These are phyloP conservation scores for Autographa gamma DNA, from an alignment of 2,888 invertebrate genomes.

Conservation along the genomic window DNA sequence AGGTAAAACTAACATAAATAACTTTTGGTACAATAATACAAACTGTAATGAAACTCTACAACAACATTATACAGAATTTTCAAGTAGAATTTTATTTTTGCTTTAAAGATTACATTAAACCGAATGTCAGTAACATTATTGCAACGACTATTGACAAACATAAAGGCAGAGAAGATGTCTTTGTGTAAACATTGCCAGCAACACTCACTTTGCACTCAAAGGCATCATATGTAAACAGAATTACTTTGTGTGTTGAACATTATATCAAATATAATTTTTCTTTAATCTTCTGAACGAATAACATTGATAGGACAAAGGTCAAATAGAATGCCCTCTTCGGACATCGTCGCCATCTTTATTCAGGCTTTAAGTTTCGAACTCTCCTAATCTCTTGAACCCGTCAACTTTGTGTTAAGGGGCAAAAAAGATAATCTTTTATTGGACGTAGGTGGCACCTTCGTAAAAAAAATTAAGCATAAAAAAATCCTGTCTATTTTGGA, in stretches of 20 bases:
- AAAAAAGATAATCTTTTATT: neutral
- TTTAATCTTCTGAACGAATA: neutral
- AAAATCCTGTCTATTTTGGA: neutral
- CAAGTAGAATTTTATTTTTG: conserved; percentile 9
- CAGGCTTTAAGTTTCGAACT: neutral
- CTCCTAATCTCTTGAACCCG: neutral
- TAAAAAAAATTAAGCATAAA: conserved; percentile 2
- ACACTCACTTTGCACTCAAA: conserved; percentile 24
- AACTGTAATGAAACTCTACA: conserved; percentile 2
- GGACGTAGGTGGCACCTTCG: neutral
- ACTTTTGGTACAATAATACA: neutral
- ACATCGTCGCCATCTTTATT: neutral
- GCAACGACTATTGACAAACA: conserved; percentile 12
- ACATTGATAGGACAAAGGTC: neutral
- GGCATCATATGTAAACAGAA: conserved; percentile 21
- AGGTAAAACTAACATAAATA: conserved; percentile 5
- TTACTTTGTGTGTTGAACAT: conserved; percentile 2
- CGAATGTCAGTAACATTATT: conserved; percentile 30
- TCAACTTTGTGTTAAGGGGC: neutral
- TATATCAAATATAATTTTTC: neutral
- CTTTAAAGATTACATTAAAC: conserved; percentile 11
- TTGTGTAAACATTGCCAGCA: conserved; percentile 20
- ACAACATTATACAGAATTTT: conserved; percentile 22
- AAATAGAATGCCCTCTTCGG: neutral
- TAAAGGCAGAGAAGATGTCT: conserved; percentile 9